Conservation (phyloP, 1,140 invertebrate genomes). For the Nymphalis io region DNA sequence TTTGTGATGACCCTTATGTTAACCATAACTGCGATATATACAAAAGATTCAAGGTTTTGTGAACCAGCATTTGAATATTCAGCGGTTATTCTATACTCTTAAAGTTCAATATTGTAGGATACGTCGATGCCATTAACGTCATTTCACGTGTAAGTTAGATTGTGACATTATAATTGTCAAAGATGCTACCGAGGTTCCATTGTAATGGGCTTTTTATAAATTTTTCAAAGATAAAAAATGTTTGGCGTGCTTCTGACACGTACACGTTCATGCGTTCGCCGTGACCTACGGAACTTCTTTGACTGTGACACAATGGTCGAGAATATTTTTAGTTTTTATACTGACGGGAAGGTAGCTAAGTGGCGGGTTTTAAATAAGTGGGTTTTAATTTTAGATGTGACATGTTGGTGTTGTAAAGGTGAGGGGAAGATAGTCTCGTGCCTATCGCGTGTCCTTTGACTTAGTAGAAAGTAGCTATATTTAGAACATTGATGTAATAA, state of each 20-base stretch:
- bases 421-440: slow-evolving; percentile 75
- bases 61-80: slow-evolving; percentile 49
- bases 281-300: slow-evolving; percentile 80
- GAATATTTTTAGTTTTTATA: slow-evolving; percentile 80
- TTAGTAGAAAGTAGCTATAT: slow-evolving; percentile 46
- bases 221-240: slow-evolving; percentile 80
- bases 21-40: slow-evolving; percentile 53
- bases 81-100: slow-evolving; percentile 47
- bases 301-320: slow-evolving; percentile 75
- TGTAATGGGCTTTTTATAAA: slow-evolving; percentile 75
- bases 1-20: slow-evolving; percentile 80
- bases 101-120: slow-evolving; percentile 56
- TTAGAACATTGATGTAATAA: slow-evolving; percentile 39
- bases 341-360: slow-evolving; percentile 76
- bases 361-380: slow-evolving; percentile 78
- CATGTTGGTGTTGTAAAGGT: slow-evolving; percentile 62
- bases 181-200: slow-evolving; percentile 78
- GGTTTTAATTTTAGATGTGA: slow-evolving; percentile 79
- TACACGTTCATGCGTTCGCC: slow-evolving; percentile 67
- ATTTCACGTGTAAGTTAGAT: slow-evolving; percentile 43
- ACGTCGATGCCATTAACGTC: slow-evolving; percentile 50
- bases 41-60: slow-evolving; percentile 52
- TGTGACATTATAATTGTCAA: slow-evolving; percentile 80
- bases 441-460: slow-evolving; percentile 69
- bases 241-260: slow-evolving; percentile 79